Base-by-base conservation (phyloP, 35 echinoderm and acorn worm species). In the Lytechinus variegatus region DNA sequence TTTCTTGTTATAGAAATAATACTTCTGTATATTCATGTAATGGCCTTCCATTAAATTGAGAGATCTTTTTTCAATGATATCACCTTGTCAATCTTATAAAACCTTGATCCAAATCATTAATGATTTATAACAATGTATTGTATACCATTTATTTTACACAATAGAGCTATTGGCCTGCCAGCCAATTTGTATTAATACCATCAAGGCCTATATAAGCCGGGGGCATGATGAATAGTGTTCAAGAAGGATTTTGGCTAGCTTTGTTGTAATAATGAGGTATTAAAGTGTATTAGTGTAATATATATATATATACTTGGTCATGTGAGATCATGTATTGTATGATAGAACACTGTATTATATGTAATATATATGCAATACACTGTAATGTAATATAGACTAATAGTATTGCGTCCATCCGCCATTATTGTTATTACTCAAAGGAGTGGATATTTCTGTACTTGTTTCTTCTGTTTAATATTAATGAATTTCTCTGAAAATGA, bases 201-300 rank as follows among this genome's bases (percentile, higher is more conserved):
- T 4, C 66, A 79, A 79, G 66, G 16, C 66, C n/a, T 19, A 79
- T 16, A 79, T 79, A 79, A 79, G 66, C 66, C 66, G 24, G 8
- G 66, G 66, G n/a, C 66, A 24, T 79, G 19, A 16, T n/a, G 19
- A 79, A 79, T n/a, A 5, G 19, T 24, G n/a, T 79, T 24, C 19
- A 79, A 24, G 33, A 79, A 79, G 66, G 66, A 79, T 79, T 79
- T 79, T 14, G 66, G 66, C 19, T 79, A 79, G 66, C 66, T 79
- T 79, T 79, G 66, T 24, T 79, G 66, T 79, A 79, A 24, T 19
- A 16, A 7, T 24, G 19, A 24, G 19, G 66, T 79, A 79, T 79
- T 79, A 79, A 79, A 79, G 66, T 79, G 66, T 79, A 79, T 79
- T 79, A 79, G 66, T 79, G 66, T 79, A 79, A 79, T n/a, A 79